Conservation (phyloP, 2,113 vertebrate species). For the Thermophis baileyi region DNA sequence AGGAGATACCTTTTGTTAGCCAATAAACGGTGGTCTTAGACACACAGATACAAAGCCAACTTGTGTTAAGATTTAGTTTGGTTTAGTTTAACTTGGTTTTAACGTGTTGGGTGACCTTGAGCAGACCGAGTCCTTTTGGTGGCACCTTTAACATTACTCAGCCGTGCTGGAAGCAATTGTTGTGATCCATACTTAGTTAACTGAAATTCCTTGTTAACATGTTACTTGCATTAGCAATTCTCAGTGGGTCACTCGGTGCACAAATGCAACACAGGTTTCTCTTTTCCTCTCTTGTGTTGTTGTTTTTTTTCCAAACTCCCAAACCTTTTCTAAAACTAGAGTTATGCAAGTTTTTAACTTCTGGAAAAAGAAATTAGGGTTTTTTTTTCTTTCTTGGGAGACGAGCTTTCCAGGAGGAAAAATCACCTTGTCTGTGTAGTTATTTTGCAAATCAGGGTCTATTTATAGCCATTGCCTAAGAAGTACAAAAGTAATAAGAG, state of each 20-base stretch:
- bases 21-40: not conserved
- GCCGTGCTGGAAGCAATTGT: not conserved
- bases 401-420: constrained; percentile 26
- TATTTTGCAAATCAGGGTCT: constrained; percentile 51
- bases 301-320: constrained; percentile 42
- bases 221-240: constrained; percentile 33
- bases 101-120: not conserved
- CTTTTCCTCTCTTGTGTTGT: not conserved
- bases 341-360: constrained; percentile 43
- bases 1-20: not conserved
- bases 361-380: constrained; percentile 34
- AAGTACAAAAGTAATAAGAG: constrained; percentile 55
- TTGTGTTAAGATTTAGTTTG: not conserved
- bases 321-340: constrained; percentile 54
- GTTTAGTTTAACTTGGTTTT: not conserved
- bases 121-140: not conserved
- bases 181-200: not conserved
- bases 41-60: not conserved
- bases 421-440: constrained; percentile 64
- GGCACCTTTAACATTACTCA: not conserved
- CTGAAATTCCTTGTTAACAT: constrained; percentile 25
- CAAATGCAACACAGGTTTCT: not conserved
- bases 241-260: constrained; percentile 18
- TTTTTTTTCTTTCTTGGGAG: not conserved
- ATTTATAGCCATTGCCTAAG: constrained; percentile 57